Percentiles rank a stretch among this genome's conserved stretches.
Evolutionary conservation across 1,140 invertebrate species (phyloP).

Genomic region (Drosophila ficusphila): DNA sequence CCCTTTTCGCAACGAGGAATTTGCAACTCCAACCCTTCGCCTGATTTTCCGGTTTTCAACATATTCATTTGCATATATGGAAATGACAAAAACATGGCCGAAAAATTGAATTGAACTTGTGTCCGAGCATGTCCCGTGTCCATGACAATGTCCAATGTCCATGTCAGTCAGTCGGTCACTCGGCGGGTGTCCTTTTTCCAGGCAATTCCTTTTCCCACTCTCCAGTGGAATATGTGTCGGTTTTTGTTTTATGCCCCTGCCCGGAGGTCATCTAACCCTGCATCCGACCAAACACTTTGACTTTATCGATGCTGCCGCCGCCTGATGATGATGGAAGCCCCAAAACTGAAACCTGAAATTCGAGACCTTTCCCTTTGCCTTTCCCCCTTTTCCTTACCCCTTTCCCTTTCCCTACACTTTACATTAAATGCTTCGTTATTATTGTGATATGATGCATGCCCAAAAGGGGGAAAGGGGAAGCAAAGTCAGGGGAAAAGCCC

Average conservation of each 20-base stretch:
- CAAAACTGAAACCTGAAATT: conserved; percentile 9
- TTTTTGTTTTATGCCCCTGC: conserved; percentile 60
- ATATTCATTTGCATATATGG: conserved; percentile 80
- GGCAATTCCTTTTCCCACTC: background rate
- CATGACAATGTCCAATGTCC: conserved; percentile 34
- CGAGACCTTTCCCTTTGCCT: conserved; percentile 60
- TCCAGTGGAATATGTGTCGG: conserved; percentile 42
- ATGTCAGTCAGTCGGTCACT: conserved; percentile 37
- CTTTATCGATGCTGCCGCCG: conserved; percentile 41
- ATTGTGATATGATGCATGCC: conserved; percentile 70
- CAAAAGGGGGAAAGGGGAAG: conserved; percentile 18
- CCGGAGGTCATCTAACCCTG: conserved; percentile 31
- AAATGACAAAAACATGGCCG: conserved; percentile 79
- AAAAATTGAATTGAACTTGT: conserved; percentile 82
- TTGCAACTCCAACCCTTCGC: background rate
- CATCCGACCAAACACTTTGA: conserved; percentile 68
- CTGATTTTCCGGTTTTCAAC: conserved; percentile 70
- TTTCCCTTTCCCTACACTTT: conserved; percentile 71
- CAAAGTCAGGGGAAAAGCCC: background rate
- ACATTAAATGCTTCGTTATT: conserved; percentile 80
- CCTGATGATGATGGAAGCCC: conserved; percentile 24
- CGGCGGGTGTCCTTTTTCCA: conserved; percentile 48
- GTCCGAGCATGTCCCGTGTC: conserved; percentile 52
- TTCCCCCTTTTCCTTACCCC: too few species aligned
- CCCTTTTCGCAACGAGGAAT: background rate